Conservation (phyloP, 2,113 vertebrate genomes). For the Damaliscus lunatus region DNA sequence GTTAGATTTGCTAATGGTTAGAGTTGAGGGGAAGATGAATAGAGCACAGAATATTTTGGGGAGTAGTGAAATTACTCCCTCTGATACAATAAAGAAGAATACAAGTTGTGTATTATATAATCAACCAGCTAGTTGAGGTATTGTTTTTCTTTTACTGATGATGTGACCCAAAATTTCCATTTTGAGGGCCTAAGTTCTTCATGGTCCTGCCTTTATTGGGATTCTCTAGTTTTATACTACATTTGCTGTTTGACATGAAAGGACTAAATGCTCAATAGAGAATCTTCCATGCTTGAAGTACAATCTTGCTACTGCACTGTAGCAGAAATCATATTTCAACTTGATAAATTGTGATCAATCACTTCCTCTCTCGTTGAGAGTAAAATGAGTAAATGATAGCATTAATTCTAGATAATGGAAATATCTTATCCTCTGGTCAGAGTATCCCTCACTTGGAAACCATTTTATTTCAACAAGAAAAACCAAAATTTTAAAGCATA, state of each 20-base stretch:
- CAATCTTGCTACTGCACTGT: background rate
- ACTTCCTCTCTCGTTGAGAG: background rate
- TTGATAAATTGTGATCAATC: background rate
- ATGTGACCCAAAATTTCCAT: background rate
- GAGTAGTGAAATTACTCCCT: background rate
- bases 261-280: background rate
- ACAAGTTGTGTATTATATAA: background rate
- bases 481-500: background rate
- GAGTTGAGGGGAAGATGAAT: background rate
- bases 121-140: background rate
- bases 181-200: background rate
- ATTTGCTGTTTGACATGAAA: background rate
- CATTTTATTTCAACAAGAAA: background rate
- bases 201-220: background rate
- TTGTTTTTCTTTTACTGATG: background rate
- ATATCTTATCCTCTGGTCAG: background rate
- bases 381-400: background rate
- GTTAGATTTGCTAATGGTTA: background rate
- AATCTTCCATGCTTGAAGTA: background rate
- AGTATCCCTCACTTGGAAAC: background rate
- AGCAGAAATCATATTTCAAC: background rate
- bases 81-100: background rate
- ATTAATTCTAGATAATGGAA: background rate
- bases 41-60: background rate
- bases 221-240: background rate